Evolutionary conservation across 53 echinoderm and acorn worm species (phyloP).

Genomic region (Paelopatides confundens): DNA sequence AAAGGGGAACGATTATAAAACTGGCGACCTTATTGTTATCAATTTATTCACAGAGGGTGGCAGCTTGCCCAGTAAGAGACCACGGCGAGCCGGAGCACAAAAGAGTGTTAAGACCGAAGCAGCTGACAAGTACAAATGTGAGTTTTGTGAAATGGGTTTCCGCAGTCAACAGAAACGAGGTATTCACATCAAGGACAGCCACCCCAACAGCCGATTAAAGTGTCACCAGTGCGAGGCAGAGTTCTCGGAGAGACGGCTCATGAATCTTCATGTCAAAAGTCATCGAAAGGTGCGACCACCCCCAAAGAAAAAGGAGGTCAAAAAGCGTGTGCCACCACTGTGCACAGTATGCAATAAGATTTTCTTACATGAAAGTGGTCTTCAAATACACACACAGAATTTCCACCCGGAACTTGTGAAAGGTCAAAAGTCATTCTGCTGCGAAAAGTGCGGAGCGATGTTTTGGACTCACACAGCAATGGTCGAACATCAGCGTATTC

Average conservation of each 20-base stretch:
- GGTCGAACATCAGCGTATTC: constrained; percentile 64
- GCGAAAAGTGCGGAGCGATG: constrained; percentile 63
- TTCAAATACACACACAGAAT: constrained; percentile 44
- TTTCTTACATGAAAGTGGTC: constrained; percentile 25
- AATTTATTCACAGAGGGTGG: constrained; percentile 41
- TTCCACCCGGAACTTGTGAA: constrained; percentile 29
- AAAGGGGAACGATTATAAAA: constrained; percentile 1
- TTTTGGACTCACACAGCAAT: constrained; percentile 63
- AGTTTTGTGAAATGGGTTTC: constrained; percentile 18
- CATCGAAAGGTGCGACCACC: not conserved
- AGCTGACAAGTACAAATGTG: not conserved
- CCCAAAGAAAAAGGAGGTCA: not conserved
- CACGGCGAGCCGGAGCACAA: not conserved
- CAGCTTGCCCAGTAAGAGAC: not conserved
- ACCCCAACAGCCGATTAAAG: constrained; percentile 11
- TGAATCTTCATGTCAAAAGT: constrained; percentile 1
- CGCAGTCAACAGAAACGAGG: constrained; percentile 15
- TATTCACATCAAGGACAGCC: not conserved
- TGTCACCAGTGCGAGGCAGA: constrained; percentile 19
- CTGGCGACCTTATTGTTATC: constrained; percentile 45
- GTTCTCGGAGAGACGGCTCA: not conserved
- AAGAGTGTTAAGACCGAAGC: not conserved
- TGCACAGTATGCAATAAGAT: constrained; percentile 37
- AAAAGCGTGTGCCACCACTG: constrained; percentile 6
- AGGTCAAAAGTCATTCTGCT: constrained; percentile 43